phyloP scores from a whole-genome alignment of 2,888 invertebrate species.

The Heliconius erato region DNA sequence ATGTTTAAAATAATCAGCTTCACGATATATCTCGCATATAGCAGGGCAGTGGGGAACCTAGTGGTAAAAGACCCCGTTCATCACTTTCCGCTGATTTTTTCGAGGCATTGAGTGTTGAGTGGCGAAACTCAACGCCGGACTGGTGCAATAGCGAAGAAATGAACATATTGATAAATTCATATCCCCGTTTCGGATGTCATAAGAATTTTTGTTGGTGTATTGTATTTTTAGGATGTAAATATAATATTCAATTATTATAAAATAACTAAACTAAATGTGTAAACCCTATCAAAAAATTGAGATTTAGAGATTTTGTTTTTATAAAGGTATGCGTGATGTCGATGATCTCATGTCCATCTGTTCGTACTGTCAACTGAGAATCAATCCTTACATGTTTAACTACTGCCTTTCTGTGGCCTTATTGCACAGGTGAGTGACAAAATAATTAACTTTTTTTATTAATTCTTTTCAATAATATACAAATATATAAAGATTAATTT shows the following conservation, averaged over 20 bases:
- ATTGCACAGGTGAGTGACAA: conserved; percentile 84
- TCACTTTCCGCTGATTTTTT: too few species aligned
- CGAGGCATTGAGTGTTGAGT: too few species aligned
- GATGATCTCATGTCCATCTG: conserved; percentile 90
- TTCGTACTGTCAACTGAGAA: conserved; percentile 88
- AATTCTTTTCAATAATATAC: too few species aligned
- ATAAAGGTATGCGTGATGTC: conserved; percentile 86
- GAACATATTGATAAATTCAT: too few species aligned
- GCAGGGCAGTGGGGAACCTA: too few species aligned
- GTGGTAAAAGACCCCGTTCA: too few species aligned
- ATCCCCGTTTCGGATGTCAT: too few species aligned
- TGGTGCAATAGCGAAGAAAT: too few species aligned
- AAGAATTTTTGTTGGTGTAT: background rate
- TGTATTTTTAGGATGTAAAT: background rate
- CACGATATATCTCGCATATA: too few species aligned
- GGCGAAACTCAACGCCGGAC: too few species aligned
- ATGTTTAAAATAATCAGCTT: too few species aligned
- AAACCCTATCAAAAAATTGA: background rate
- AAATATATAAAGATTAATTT: too few species aligned
- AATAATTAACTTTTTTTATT: background rate
- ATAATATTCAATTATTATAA: background rate
- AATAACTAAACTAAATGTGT: background rate
- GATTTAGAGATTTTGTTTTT: background rate
- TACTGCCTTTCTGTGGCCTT: conserved; percentile 91
- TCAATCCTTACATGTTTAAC: conserved; percentile 92